Conservation (phyloP, 2,113 vertebrate genomes). For the Mesoclemmys tuberculata region DNA sequence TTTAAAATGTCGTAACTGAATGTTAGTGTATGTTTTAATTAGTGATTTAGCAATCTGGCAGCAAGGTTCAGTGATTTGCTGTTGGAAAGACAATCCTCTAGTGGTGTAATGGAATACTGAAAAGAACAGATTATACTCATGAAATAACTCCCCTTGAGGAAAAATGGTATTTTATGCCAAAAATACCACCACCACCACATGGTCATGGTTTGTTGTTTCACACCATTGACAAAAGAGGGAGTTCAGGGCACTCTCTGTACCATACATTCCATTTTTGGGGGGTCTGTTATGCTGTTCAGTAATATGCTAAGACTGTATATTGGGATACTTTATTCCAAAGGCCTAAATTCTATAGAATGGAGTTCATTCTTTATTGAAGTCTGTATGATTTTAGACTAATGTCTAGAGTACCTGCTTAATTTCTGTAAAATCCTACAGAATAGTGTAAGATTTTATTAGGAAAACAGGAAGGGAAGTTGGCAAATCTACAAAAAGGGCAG, state of each 20-base stretch:
- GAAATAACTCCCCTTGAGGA: background rate
- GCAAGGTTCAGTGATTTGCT: background rate
- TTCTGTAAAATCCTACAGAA: background rate
- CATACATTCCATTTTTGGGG: background rate
- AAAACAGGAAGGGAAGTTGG: background rate
- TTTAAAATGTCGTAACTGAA: background rate
- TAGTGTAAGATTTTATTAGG: background rate
- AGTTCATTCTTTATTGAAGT: background rate
- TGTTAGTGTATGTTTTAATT: background rate
- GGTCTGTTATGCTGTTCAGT: background rate
- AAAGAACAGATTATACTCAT: background rate
- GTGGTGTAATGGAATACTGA: background rate
- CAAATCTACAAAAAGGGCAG: background rate
- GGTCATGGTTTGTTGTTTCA: background rate
- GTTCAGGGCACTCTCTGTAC: background rate
- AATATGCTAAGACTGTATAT: background rate
- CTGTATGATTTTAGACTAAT: background rate
- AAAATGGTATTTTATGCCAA: background rate
- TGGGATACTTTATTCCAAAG: background rate
- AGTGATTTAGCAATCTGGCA: background rate
- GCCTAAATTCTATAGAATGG: background rate
- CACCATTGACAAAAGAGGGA: background rate
- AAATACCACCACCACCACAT: background rate
- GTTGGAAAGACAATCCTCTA: background rate
- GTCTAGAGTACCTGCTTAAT: background rate